These are phyloP conservation scores for Orientallactaga bullata DNA, from an alignment of 2,113 vertebrate species.

Conservation along the genomic window DNA sequence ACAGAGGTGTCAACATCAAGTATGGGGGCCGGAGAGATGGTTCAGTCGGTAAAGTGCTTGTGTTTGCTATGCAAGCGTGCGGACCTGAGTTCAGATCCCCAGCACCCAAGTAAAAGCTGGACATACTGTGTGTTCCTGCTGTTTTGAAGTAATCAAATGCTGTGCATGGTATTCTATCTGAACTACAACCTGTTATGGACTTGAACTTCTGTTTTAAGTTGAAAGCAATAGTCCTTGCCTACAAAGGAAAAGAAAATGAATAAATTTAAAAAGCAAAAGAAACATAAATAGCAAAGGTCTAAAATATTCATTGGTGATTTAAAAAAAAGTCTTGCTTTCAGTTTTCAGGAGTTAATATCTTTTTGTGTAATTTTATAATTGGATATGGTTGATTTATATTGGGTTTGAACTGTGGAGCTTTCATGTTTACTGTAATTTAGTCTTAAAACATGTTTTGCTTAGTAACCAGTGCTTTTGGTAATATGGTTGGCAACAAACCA, in stretches of 20 bases:
- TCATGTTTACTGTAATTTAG: conserved; percentile 95
- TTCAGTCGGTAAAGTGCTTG: too few relatives aligned
- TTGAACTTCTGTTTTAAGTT: conserved; percentile 91
- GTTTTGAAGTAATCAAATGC: conserved; percentile 91
- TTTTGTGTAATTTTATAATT: conserved; percentile 90
- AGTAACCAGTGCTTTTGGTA: conserved; percentile 92
- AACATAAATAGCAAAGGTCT: conserved; percentile 75
- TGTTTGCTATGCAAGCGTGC: too few relatives aligned
- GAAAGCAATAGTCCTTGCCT: conserved; percentile 91
- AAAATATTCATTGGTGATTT: conserved; percentile 83
- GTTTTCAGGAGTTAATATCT: conserved; percentile 90
- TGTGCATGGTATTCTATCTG: conserved; percentile 92
- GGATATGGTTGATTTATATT: conserved; percentile 91
- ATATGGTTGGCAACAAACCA: conserved; percentile 95
- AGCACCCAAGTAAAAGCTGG: too few relatives aligned
- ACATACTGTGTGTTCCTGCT: conserved; percentile 90
- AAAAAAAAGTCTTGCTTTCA: conserved; percentile 94
- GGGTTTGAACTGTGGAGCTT: conserved; percentile 95
- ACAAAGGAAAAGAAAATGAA: conserved; percentile 69
- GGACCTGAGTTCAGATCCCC: too few relatives aligned
- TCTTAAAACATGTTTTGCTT: conserved; percentile 96
- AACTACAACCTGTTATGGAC: conserved; percentile 91
- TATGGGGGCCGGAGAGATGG: too few relatives aligned
- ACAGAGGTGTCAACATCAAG: too few relatives aligned
- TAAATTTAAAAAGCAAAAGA: background rate